These are phyloP conservation scores for Ylistrum balloti DNA, from an alignment of 1,140 invertebrate genomes.

Conservation along the genomic window DNA sequence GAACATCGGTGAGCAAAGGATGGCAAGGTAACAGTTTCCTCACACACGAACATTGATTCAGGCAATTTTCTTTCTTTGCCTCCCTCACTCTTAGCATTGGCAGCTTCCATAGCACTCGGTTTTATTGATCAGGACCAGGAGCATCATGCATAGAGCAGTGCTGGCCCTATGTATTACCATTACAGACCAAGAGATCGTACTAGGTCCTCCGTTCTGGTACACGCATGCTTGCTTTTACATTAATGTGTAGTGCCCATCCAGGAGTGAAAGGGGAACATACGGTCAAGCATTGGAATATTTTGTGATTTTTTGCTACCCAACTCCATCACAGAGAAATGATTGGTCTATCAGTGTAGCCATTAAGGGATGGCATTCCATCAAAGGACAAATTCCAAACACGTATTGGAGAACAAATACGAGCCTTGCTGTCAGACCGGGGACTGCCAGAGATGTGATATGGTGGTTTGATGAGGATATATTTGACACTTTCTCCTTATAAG, in stretches of 20 bases:
- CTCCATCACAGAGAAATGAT: background rate
- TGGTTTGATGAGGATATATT: background rate
- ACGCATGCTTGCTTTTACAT: background rate
- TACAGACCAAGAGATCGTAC: background rate
- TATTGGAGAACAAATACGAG: background rate
- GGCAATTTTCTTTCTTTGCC: background rate
- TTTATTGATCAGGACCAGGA: constrained; percentile 8
- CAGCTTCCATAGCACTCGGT: background rate
- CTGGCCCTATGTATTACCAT: background rate
- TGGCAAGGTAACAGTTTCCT: background rate
- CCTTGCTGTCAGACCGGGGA: background rate
- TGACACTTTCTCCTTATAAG: background rate
- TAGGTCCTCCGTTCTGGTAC: background rate
- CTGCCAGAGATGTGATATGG: background rate
- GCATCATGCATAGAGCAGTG: background rate
- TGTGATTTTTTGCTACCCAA: background rate
- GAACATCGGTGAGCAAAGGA: background rate
- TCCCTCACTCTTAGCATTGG: background rate
- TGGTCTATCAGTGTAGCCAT: background rate
- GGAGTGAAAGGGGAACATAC: background rate
- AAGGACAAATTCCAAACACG: background rate
- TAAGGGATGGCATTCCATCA: background rate
- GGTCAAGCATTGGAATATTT: background rate
- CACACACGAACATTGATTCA: background rate
- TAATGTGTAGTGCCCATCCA: background rate